Evolutionary conservation across 2,113 vertebrate species (phyloP).

Genomic region (Alethe castanea): DNA sequence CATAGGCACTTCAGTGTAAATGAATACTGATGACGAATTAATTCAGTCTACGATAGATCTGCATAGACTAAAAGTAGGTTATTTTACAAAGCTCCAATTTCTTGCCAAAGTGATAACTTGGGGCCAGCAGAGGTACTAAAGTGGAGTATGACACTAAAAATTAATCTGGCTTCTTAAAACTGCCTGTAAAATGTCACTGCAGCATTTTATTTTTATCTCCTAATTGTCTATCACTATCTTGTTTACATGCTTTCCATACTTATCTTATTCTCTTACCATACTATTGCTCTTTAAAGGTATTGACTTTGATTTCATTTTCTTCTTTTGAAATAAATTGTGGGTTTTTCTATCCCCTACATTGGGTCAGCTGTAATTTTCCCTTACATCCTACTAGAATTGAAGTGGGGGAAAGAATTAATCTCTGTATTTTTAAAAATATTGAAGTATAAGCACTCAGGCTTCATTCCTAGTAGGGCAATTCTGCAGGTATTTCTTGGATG

Average conservation of each 20-base stretch:
- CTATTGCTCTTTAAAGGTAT: neutral
- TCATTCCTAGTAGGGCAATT: neutral
- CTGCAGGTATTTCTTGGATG: neutral
- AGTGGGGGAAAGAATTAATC: neutral
- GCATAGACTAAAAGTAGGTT: slow-evolving; percentile 54
- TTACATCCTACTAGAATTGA: neutral
- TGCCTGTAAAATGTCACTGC: neutral
- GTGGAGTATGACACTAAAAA: neutral
- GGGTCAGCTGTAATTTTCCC: neutral
- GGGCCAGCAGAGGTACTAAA: slow-evolving; percentile 2
- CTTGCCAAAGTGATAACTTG: slow-evolving; percentile 51
- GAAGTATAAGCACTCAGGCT: neutral
- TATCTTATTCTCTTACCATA: neutral
- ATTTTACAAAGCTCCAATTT: neutral
- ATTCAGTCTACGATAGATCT: slow-evolving; percentile 16
- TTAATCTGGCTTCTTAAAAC: neutral
- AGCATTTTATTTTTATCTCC: neutral
- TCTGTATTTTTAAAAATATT: neutral
- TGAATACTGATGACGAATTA: slow-evolving; percentile 56
- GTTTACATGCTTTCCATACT: neutral
- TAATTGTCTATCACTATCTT: neutral
- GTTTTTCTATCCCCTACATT: neutral
- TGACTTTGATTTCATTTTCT: neutral
- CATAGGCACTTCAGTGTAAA: neutral
- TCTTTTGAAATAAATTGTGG: neutral